Evolutionary conservation across 2,888 invertebrate genomes (phyloP).

Genomic region (Polia nebulosa): DNA sequence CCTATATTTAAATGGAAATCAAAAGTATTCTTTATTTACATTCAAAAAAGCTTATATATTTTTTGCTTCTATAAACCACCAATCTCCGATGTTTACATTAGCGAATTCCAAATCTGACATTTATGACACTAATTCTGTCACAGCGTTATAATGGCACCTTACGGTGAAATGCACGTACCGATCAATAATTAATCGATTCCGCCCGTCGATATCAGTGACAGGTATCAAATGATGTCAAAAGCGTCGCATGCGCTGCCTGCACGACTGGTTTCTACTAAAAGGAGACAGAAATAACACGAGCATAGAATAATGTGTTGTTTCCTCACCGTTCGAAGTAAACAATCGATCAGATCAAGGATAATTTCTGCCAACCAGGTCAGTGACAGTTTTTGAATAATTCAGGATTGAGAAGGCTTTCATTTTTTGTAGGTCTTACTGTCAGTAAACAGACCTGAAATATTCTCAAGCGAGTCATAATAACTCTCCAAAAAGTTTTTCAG

Average conservation of each 20-base stretch:
- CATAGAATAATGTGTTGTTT: slow-evolving; percentile 44
- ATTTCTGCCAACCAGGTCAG: slow-evolving; percentile 30
- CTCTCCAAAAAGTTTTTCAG: background rate
- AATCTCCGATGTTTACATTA: slow-evolving; percentile 27
- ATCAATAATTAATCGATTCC: slow-evolving; percentile 56
- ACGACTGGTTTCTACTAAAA: slow-evolving; percentile 40
- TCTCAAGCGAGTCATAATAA: background rate
- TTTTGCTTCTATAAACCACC: background rate
- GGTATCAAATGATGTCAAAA: slow-evolving; percentile 62
- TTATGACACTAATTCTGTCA: slow-evolving; percentile 32
- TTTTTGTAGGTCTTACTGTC: slow-evolving; percentile 1
- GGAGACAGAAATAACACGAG: slow-evolving; percentile 32
- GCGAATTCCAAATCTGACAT: slow-evolving; percentile 7
- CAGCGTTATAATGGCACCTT: slow-evolving; percentile 39
- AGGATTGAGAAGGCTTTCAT: slow-evolving; percentile 31
- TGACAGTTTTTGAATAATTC: slow-evolving; percentile 48
- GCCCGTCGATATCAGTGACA: slow-evolving; percentile 52
- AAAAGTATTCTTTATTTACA: too few relatives aligned
- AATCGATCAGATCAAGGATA: slow-evolving; percentile 40
- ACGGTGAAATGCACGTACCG: slow-evolving; percentile 39
- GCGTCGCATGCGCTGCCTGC: slow-evolving; percentile 27
- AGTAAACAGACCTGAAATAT: background rate
- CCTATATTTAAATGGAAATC: too few relatives aligned
- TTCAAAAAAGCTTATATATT: too few relatives aligned
- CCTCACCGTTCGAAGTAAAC: slow-evolving; percentile 12